A percentile compares a stretch with the other conserved stretches of the same genome.
Evolutionary conservation across 1,140 invertebrate genomes (phyloP).

Genomic region (Habropoda laboriosa): DNA sequence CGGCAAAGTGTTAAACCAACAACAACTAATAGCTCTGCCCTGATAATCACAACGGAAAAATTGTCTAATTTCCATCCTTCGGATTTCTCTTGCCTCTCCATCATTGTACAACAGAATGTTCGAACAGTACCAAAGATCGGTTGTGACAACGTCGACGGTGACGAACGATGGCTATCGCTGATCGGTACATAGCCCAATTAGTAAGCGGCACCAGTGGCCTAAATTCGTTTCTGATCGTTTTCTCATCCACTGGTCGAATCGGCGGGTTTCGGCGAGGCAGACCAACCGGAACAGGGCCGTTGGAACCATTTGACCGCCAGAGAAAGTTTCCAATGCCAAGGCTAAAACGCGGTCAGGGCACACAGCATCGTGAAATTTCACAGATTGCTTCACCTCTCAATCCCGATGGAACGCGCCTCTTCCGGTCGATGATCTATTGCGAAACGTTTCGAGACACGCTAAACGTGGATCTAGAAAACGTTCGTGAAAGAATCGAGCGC

Average conservation of each 20-base stretch:
- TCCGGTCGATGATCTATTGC: not conserved
- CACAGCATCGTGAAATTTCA: conserved; percentile 42
- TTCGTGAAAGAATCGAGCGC: not conserved
- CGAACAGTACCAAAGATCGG: too few relatives aligned
- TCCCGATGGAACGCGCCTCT: not conserved
- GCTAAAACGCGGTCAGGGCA: conserved; percentile 66
- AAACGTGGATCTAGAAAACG: not conserved
- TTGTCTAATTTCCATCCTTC: too few relatives aligned
- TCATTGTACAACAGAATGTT: too few relatives aligned
- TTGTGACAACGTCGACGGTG: not conserved
- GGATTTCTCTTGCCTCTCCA: too few relatives aligned
- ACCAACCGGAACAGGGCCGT: conserved; percentile 25
- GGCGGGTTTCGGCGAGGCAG: conserved; percentile 6
- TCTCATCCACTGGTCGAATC: not conserved
- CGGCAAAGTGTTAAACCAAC: too few relatives aligned
- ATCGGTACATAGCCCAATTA: conserved; percentile 35
- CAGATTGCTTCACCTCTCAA: conserved; percentile 30
- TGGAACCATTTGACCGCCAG: conserved; percentile 49
- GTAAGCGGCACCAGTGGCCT: conserved; percentile 6
- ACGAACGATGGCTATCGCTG: conserved; percentile 6
- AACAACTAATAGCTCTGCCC: too few relatives aligned
- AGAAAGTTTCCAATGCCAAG: conserved; percentile 71
- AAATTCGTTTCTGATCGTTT: conserved; percentile 28
- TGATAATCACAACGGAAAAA: too few relatives aligned
- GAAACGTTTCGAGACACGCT: not conserved